These are phyloP conservation scores for Neosilurus hyrtlii DNA, from an alignment of 2,797 vertebrate genomes.

Conservation along the genomic window DNA sequence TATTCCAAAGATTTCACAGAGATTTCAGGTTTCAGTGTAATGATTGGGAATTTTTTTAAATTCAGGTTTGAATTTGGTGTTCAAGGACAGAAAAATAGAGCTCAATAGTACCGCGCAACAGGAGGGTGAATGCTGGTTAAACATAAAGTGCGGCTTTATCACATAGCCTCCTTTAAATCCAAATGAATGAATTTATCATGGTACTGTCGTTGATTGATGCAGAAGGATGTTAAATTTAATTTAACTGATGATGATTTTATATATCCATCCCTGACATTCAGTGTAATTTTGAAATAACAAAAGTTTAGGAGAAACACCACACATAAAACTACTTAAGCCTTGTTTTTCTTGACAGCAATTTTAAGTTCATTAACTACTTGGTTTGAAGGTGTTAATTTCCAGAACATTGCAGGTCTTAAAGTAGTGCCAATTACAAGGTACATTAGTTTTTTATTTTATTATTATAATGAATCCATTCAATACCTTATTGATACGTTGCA, in stretches of 20 bases:
- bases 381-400: neutral
- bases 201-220: neutral
- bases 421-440: neutral
- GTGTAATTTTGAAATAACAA: neutral
- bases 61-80: neutral
- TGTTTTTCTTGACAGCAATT: neutral
- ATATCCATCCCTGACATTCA: neutral
- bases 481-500: neutral
- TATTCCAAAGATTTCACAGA: neutral
- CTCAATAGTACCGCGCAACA: slow-evolving; percentile 8
- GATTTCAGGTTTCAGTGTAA: slow-evolving; percentile 14
- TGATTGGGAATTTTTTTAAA: neutral
- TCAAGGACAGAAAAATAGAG: slow-evolving; percentile 9
- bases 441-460: neutral
- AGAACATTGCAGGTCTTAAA: neutral
- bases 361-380: neutral
- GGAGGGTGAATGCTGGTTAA: neutral
- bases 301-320: neutral
- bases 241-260: neutral
- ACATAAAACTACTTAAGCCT: neutral
- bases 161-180: neutral
- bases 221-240: neutral
- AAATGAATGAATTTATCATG: neutral
- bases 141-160: slow-evolving; percentile 2
- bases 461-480: neutral